These are phyloP conservation scores for Edolisoma coerulescens DNA, from an alignment of 2,113 vertebrate genomes.

Conservation along the genomic window DNA sequence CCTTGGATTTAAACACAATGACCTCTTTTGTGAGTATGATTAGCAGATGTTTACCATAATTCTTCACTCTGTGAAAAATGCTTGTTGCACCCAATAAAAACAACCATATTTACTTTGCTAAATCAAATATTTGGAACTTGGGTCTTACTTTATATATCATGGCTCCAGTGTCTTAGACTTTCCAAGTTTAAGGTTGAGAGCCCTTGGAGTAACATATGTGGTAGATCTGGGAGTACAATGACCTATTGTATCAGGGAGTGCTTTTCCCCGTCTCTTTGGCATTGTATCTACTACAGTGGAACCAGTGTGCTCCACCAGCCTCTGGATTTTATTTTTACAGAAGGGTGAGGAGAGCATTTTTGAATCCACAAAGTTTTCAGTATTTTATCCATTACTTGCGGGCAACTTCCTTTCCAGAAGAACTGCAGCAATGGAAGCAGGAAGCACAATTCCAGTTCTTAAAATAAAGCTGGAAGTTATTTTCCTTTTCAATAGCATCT, in stretches of 20 bases:
- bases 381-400: constrained; percentile 8
- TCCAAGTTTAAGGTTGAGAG: constrained; percentile 61
- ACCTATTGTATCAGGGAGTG: constrained; percentile 56
- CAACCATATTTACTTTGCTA: constrained; percentile 70
- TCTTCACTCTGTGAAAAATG: constrained; percentile 71
- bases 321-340: constrained; percentile 40
- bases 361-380: constrained; percentile 32
- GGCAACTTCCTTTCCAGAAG: constrained; percentile 41
- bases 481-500: background rate
- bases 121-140: constrained; percentile 68
- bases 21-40: constrained; percentile 74
- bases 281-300: constrained; percentile 32
- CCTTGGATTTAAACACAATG: constrained; percentile 70
- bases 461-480: constrained; percentile 30
- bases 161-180: constrained; percentile 52
- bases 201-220: constrained; percentile 70
- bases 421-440: background rate
- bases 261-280: background rate
- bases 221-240: constrained; percentile 62
- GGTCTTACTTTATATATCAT: constrained; percentile 72
- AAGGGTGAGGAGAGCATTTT: background rate
- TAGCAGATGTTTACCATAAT: constrained; percentile 82
- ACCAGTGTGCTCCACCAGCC: constrained; percentile 35
- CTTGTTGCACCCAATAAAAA: constrained; percentile 77
- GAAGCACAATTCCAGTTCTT: constrained; percentile 26